phyloP scores from a whole-genome alignment of 1,140 invertebrate species.

The Calliphora vicina region DNA sequence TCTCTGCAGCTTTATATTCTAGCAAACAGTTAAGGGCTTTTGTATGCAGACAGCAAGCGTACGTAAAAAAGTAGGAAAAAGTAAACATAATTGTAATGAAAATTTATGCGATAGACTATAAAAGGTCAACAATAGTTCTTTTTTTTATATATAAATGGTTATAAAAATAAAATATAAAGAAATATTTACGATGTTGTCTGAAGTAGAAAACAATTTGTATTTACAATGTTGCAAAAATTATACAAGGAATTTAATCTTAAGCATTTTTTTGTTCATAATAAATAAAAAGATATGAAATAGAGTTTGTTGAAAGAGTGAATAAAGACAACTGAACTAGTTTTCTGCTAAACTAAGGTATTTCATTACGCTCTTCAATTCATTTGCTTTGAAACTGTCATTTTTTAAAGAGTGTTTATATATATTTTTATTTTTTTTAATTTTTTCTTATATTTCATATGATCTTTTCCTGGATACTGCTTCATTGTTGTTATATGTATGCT shows the following conservation, averaged over 20 bases:
- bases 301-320: background rate
- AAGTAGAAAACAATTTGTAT: background rate
- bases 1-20: background rate
- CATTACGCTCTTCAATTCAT: background rate
- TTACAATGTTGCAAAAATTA: background rate
- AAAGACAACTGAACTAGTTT: background rate
- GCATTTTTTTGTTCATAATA: too few relatives aligned
- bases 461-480: background rate
- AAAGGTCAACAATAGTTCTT: constrained; percentile 21
- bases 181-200: background rate
- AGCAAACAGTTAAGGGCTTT: background rate
- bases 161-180: background rate
- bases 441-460: background rate
- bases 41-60: background rate
- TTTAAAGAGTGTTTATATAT: background rate
- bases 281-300: background rate
- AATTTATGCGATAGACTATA: constrained; percentile 22
- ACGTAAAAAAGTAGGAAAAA: background rate
- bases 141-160: background rate
- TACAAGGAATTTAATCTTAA: background rate
- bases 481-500: background rate
- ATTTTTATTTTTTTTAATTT: background rate
- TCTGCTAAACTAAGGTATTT: background rate
- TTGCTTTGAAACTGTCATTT: background rate
- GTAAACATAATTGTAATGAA: constrained; percentile 16